Evolutionary conservation across 2,888 invertebrate species (phyloP), one percentile per base, ranked within the genome.

Genomic region (Galerucella nymphaeae): DNA sequence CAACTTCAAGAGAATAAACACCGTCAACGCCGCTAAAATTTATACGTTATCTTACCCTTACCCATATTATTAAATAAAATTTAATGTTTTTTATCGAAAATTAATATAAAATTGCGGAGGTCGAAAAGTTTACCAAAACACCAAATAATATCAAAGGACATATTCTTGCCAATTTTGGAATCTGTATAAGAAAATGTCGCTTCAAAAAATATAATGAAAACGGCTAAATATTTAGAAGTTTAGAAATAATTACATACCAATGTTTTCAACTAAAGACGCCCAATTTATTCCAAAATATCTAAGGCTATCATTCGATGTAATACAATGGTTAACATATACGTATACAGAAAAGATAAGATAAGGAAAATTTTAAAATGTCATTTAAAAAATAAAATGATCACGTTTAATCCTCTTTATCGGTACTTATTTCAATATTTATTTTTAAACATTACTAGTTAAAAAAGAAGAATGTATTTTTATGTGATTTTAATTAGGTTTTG

Each of bases 121-220:
- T 30, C 5, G 5, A 30, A 30, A 30, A 3, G 30, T 30, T 30
- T 30, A 30, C 30, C 30, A 6, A 6, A 30, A 30, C 30, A 5
- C 6, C 1, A 30, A 30, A 6, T 30, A 38, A 38, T 38, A 38
- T 38, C 9, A 38, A 9, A 38, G 30, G 2, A 53, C 53, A 53
- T 53, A 16, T 53, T 53, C 53, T 53, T 53, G 53, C 53, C 53
- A 53, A 9, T 53, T 18, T 18, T 16, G 11, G 9, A 16, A 53
- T 53, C 11, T 53, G 14, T 48, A 18, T 53, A 53, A 53, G 53
- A 53, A 53, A 53, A 53, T 53, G 53, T 53, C 18, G 9, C 45
- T 14, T 13, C 14, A 45, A 45, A 45, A 45, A 4, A 14, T 14
- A 45, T 5, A 38, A 9, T 1, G 9, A 38, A 8, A 38, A 38